Base-by-base conservation (phyloP, 2,888 invertebrate species). In the Masnerella sp. region DNA sequence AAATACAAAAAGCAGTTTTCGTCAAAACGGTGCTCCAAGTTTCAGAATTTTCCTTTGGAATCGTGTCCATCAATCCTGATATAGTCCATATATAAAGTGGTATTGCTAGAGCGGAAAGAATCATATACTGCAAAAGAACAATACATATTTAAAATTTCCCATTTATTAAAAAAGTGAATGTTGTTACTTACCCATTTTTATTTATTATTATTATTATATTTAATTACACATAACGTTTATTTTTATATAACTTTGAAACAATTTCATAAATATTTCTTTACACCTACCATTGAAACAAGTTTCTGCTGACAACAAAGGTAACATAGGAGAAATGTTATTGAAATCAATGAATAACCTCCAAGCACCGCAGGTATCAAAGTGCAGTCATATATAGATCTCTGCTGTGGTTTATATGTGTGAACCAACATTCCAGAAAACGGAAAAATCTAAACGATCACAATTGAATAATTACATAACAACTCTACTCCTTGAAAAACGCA, bases 341-440 rank as follows among this genome's bases (percentile, higher is more conserved):
- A 77, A 68, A 76, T 58, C 40, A 77, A 54, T 49, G 47, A 65
- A 42, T 75, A 77, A 40, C 68, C 70, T 51, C 74, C 75, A n/a
- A 77, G 61, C 30, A 77, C 54, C 5, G 73, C 76, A 12, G 77
- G 76, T 68, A 77, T 56, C 68, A 77, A 61, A 49, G 40, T 75
- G 28, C 74, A 74, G 15, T 74, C 75, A 7, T 58, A 43, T n/a
- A 49, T 43, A 56, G 69, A 74, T 43, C 42, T 65, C 17, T 69
- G 47, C 11, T 51, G 30, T 0, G 75, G 74, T 18, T 76, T 47
- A 25, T 65, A 62, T 30, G 68, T 59, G 64, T 77, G 78, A 45
- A 78, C 32, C 25, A 62, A 17, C 65, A 77, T 75, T 38, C 72
- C 77, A 67, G 65, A 64, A 58, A 56, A 52, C n/a, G 77, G 34